Evolutionary conservation across 2,888 invertebrate species (phyloP).

Genomic region (Ornithoptera alexandrae): DNA sequence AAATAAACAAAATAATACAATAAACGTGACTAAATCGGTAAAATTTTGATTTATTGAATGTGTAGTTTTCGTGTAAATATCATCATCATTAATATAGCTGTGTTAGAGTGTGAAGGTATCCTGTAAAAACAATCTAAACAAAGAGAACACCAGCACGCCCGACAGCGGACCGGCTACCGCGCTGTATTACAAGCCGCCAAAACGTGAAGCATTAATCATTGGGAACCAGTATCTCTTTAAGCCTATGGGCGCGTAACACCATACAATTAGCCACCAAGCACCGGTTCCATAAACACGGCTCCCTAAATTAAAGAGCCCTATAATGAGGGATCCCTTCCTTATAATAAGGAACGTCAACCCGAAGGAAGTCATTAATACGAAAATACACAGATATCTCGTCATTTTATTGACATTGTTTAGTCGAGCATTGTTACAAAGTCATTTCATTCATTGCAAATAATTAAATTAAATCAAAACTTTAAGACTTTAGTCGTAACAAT

Average conservation of each 20-base stretch:
- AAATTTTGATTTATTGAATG: no score
- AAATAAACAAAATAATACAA: no score
- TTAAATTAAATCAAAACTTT: neutral
- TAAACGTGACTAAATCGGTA: no score
- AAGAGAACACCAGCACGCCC: constrained; percentile 6
- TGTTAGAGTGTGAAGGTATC: no score
- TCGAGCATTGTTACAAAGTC: constrained; percentile 19
- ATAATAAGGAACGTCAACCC: constrained; percentile 33
- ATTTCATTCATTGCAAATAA: neutral
- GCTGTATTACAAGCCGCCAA: constrained; percentile 27
- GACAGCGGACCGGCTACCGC: constrained; percentile 13
- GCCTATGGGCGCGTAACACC: constrained; percentile 32
- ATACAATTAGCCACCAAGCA: constrained; percentile 37
- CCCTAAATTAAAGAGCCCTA: constrained; percentile 35
- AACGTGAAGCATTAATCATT: constrained; percentile 30
- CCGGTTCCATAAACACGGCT: constrained; percentile 32
- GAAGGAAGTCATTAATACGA: constrained; percentile 39
- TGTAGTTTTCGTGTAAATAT: no score
- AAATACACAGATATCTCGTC: constrained; percentile 35
- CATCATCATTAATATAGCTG: no score
- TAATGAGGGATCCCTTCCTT: constrained; percentile 36
- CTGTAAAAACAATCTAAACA: neutral
- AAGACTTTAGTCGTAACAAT: no score
- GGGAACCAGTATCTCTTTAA: constrained; percentile 32
- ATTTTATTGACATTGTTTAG: constrained; percentile 39